Conservation (phyloP, 2,113 vertebrate genomes). For the Sprattus sprattus region DNA sequence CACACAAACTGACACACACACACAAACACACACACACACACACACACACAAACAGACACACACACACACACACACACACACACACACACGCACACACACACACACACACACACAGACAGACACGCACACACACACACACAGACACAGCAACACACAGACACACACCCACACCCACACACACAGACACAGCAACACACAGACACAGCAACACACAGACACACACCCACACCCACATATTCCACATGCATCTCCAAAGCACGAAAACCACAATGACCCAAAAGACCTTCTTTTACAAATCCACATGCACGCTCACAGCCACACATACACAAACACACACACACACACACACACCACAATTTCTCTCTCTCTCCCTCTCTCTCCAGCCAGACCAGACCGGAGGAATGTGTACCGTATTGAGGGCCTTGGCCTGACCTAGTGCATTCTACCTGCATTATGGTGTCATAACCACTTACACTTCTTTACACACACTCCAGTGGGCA, state of each 20-base stretch:
- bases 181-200: too few species aligned
- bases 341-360: neutral
- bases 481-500: constrained; percentile 1
- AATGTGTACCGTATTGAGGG: neutral
- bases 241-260: neutral
- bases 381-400: neutral
- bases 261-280: neutral
- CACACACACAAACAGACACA: neutral
- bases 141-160: neutral
- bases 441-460: constrained; percentile 14
- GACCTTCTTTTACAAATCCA: neutral
- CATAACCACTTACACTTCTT: constrained; percentile 1
- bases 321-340: neutral
- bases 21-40: neutral
- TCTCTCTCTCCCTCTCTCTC: neutral
- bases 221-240: neutral
- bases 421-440: constrained; percentile 7
- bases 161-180: neutral
- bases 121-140: neutral
- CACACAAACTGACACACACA: neutral
- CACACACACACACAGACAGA: neutral
- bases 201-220: neutral
- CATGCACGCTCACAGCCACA: neutral
- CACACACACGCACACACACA: neutral
- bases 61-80: neutral